Base-by-base conservation (phyloP, 1,140 invertebrate species). In the Callitettix versicolor region DNA sequence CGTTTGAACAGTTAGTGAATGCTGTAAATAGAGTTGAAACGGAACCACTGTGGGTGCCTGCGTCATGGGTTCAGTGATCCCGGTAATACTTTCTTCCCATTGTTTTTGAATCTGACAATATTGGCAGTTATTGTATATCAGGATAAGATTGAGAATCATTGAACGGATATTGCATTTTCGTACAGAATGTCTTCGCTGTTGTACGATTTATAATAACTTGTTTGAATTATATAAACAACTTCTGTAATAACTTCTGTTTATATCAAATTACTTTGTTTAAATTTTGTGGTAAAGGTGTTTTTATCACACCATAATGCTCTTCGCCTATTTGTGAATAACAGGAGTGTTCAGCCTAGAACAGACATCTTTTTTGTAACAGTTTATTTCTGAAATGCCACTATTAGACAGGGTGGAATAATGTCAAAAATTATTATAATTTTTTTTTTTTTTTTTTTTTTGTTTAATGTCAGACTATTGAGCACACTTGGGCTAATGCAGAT, bases 1-100 rank as follows among this genome's bases (percentile, higher is more conserved):
- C 94, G 21, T 91, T 96, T 63, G 84, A 91, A 60, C 86, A 91
- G 64, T 79, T 99, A 2, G 73, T 94, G 4, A 77, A 79, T 58
- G 81, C 85, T 42, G 85, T 91, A 1, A 85, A 87, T 69, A 78
- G 83, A 64, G 81, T 97, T 15, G 92, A 98, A 71, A 88, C 84
- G 2, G 91, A 97, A 68, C 91, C 94, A 9, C 79, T 94, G 14
- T 99, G 95, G 95, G 93, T 98, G 14, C 95, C 95, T 11, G 85
- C 86, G 17, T 85, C 85, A 14, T 98, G 95, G 95, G 84, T 95
- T 57, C 86, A 89, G 75, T 89, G 63, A 64, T 47, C 46, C 24
- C 34, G 48, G 48, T 51, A 12, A 26, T 20, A 3, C 21, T 14
- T 9, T 9, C 7, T 17, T n/a, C n/a, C 34, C 7, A 36, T 9